Evolutionary conservation across 2,797 vertebrate species (phyloP).

Genomic region (Heterohyrax brucei): DNA sequence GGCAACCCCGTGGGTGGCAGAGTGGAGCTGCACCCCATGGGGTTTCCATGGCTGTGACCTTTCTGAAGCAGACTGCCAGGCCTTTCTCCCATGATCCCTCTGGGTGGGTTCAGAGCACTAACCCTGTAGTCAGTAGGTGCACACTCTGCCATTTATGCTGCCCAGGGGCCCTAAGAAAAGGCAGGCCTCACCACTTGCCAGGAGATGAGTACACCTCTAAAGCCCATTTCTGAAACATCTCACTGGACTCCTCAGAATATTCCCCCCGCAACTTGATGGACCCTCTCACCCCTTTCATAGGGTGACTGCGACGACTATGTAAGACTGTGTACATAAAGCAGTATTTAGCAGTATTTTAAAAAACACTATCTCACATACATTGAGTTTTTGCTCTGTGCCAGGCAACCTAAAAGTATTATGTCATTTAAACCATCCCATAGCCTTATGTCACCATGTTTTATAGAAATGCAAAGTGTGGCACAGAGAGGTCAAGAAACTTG

Average conservation of each 20-base stretch:
- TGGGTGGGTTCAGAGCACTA: background rate
- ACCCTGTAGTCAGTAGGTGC: background rate
- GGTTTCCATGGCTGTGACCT: background rate
- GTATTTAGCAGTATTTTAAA: background rate
- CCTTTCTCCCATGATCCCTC: background rate
- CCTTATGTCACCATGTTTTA: background rate
- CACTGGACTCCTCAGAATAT: background rate
- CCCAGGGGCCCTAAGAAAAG: background rate
- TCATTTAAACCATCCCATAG: background rate
- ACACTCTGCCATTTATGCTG: background rate
- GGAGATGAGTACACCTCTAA: background rate
- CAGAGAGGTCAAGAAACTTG: conserved; percentile 11
- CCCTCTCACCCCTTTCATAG: background rate
- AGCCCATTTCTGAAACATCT: background rate
- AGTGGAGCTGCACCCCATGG: too few species aligned
- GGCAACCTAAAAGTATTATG: background rate
- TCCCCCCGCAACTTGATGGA: too few species aligned
- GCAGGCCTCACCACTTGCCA: background rate
- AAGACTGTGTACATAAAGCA: too few species aligned
- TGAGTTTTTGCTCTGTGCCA: background rate
- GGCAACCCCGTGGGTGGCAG: too few species aligned
- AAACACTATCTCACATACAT: background rate
- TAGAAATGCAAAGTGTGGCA: background rate
- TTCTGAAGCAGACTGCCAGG: background rate
- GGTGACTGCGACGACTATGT: background rate